These are phyloP conservation scores for Cerceris rybyensis DNA, from an alignment of 2,888 invertebrate genomes.

Conservation along the genomic window DNA sequence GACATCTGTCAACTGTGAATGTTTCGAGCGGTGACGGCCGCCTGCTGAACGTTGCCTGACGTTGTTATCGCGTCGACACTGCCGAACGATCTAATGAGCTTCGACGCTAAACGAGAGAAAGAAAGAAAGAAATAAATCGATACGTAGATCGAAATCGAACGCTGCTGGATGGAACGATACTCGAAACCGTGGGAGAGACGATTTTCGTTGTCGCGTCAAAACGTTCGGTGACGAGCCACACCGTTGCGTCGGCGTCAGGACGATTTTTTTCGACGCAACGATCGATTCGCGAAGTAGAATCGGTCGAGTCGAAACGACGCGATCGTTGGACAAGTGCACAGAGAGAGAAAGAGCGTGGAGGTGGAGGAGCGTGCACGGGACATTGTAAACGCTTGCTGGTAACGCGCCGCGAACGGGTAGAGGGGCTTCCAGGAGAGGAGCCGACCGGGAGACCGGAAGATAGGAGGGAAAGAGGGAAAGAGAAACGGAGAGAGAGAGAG, in stretches of 20 bases:
- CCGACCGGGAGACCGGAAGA: slow-evolving; percentile 26
- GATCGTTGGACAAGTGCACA: not conserved
- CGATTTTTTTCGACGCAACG: not conserved
- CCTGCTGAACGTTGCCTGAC: slow-evolving; percentile 57
- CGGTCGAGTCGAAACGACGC: not conserved
- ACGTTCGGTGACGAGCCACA: not conserved
- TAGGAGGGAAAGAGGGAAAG: slow-evolving; percentile 37
- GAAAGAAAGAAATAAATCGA: slow-evolving; percentile 36
- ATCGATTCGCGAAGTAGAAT: not conserved
- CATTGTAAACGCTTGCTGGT: slow-evolving; percentile 58
- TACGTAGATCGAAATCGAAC: slow-evolving; percentile 19
- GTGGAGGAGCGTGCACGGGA: slow-evolving; percentile 45
- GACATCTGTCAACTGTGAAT: slow-evolving; percentile 79
- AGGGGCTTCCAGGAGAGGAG: slow-evolving; percentile 9
- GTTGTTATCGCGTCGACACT: slow-evolving; percentile 68
- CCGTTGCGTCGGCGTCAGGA: not conserved
- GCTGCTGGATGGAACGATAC: slow-evolving; percentile 8
- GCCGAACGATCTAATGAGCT: slow-evolving; percentile 62
- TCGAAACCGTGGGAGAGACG: not conserved
- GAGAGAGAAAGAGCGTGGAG: too few species aligned
- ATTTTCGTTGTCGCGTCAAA: not conserved
- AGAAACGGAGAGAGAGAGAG: slow-evolving; percentile 66
- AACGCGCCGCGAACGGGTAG: slow-evolving; percentile 42
- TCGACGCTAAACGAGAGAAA: slow-evolving; percentile 39
- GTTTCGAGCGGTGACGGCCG: slow-evolving; percentile 74